Percentiles rank a stretch among this genome's conserved stretches.
phyloP scores from a whole-genome alignment of 2,113 vertebrate genomes.

The Electrona antarctica region DNA sequence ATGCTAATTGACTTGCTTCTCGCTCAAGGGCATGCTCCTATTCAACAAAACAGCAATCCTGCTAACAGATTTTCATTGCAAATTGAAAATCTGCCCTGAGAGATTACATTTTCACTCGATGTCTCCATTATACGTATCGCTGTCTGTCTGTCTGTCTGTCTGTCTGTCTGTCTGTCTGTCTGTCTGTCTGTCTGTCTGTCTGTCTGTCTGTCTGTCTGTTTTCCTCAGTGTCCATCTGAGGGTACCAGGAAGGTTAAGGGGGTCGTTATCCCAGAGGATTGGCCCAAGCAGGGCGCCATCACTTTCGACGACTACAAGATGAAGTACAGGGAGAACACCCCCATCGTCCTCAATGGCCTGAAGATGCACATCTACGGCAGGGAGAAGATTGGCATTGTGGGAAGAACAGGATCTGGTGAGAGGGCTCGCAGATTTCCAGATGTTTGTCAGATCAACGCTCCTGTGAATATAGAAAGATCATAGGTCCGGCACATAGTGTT shows the following conservation, averaged over 20 bases:
- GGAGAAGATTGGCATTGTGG: constrained; percentile 85
- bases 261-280: constrained; percentile 66
- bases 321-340: constrained; percentile 82
- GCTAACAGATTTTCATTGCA: too few relatives aligned
- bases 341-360: constrained; percentile 78
- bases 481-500: too few relatives aligned
- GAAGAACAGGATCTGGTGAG: constrained; percentile 82
- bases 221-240: constrained; percentile 78
- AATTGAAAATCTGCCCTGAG: too few relatives aligned
- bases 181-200: neutral
- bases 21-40: too few relatives aligned
- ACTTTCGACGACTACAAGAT: constrained; percentile 81
- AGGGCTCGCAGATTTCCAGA: too few relatives aligned
- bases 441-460: too few relatives aligned
- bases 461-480: too few relatives aligned
- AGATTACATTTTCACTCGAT: too few relatives aligned
- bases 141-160: neutral
- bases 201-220: neutral
- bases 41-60: too few relatives aligned
- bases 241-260: constrained; percentile 54
- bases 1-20: too few relatives aligned
- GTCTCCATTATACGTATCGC: too few relatives aligned
- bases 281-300: constrained; percentile 78
- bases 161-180: neutral
- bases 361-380: constrained; percentile 69